Percentiles rank a stretch among this genome's conserved stretches.
These are phyloP conservation scores for Sarcophaga peregrina DNA, from an alignment of 1,140 invertebrate species.

Conservation along the genomic window DNA sequence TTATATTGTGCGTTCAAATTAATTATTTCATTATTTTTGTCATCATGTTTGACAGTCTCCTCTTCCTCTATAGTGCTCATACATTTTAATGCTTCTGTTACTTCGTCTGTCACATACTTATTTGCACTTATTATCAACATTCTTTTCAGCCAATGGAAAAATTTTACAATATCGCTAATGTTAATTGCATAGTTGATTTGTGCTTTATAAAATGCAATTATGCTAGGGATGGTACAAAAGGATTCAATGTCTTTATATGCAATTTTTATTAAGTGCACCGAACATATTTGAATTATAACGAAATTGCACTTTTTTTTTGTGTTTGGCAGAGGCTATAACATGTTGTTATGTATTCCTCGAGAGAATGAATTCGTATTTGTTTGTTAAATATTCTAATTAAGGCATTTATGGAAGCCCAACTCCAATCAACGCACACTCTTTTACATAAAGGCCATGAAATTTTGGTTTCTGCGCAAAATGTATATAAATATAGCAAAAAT, in stretches of 20 bases:
- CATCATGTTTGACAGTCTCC: background rate
- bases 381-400: background rate
- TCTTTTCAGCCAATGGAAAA: background rate
- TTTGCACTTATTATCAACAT: background rate
- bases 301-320: background rate
- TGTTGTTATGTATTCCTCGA: background rate
- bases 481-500: background rate
- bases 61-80: background rate
- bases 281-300: background rate
- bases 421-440: background rate
- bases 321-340: background rate
- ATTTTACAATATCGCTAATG: background rate
- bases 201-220: background rate
- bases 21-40: background rate
- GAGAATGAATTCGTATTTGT: background rate
- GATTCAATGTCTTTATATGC: background rate
- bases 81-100: background rate
- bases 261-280: background rate
- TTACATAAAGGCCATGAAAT: background rate
- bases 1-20: background rate
- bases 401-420: background rate
- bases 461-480: background rate
- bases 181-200: background rate
- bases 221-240: background rate
- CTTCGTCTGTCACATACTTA: background rate